phyloP scores from a whole-genome alignment of 1,140 invertebrate genomes.

The Matsumurasca onukii region DNA sequence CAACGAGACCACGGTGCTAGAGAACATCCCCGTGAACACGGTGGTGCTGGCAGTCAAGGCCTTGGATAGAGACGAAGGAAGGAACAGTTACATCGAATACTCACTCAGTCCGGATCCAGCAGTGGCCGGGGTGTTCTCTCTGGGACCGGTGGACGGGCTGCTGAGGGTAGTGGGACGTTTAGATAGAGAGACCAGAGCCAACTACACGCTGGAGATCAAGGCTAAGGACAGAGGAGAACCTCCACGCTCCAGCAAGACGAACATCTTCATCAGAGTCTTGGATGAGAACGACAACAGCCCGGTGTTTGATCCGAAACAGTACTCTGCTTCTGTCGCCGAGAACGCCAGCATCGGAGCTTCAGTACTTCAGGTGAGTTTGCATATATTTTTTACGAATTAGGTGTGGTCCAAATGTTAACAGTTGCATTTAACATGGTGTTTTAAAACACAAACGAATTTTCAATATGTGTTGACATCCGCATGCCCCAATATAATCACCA shows the following conservation, averaged over 20 bases:
- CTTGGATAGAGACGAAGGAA: conserved; percentile 87
- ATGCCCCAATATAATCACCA: too few relatives aligned
- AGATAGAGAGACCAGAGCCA: conserved; percentile 81
- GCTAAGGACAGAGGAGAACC: conserved; percentile 89
- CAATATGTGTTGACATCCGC: too few relatives aligned
- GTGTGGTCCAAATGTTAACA: too few relatives aligned
- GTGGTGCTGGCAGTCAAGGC: conserved; percentile 90
- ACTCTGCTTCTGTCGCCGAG: conserved; percentile 84
- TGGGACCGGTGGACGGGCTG: conserved; percentile 86
- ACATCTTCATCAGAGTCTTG: conserved; percentile 71
- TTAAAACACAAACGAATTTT: too few relatives aligned
- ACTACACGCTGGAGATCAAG: conserved; percentile 76
- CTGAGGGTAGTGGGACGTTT: conserved; percentile 76
- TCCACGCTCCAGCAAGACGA: conserved; percentile 66
- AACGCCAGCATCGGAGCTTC: conserved; percentile 91
- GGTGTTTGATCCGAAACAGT: conserved; percentile 84
- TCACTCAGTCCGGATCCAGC: conserved; percentile 58
- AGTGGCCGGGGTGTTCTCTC: conserved; percentile 65
- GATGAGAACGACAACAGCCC: conserved; percentile 96
- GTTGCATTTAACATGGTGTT: too few relatives aligned
- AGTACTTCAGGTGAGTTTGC: conserved; percentile 70
- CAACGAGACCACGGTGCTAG: conserved; percentile 73
- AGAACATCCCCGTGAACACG: conserved; percentile 87
- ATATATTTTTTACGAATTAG: too few relatives aligned
- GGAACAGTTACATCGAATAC: conserved; percentile 92